These are phyloP conservation scores for Atlantisia rogersi DNA, from an alignment of 2,113 vertebrate species.

Conservation along the genomic window DNA sequence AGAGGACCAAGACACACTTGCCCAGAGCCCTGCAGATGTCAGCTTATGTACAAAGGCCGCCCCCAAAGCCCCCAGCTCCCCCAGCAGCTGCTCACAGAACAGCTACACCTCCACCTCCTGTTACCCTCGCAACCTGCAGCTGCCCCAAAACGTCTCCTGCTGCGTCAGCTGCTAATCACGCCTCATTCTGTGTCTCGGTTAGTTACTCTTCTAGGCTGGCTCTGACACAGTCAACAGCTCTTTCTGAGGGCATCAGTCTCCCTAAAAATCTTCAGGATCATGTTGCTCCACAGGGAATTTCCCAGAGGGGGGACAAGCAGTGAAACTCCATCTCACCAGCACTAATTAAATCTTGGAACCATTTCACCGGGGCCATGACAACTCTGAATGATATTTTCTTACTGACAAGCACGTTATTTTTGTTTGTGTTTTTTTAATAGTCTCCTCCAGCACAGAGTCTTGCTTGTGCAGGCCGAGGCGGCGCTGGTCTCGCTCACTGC, in stretches of 20 bases:
- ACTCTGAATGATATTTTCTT: background rate
- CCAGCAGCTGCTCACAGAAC: background rate
- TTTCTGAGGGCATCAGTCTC: background rate
- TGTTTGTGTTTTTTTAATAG: background rate
- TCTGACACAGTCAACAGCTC: rapidly evolving
- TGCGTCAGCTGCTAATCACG: background rate
- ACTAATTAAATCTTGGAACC: background rate
- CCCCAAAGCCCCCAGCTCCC: background rate
- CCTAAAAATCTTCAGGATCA: background rate
- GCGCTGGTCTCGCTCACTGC: background rate
- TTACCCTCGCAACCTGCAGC: background rate
- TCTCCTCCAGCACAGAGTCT: background rate
- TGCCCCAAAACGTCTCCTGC: background rate
- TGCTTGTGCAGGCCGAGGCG: rapidly evolving
- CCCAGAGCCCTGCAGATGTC: rapidly evolving
- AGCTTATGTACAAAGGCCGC: background rate
- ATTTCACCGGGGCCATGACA: background rate
- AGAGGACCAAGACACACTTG: background rate
- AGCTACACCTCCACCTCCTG: background rate
- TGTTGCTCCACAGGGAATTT: rapidly evolving
- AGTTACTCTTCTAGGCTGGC: background rate
- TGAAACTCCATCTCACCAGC: background rate
- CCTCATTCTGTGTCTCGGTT: background rate
- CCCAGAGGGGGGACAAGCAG: background rate
- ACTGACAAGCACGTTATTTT: background rate